phyloP scores from a whole-genome alignment of 2,888 invertebrate species.

The Leuctra nigra region DNA sequence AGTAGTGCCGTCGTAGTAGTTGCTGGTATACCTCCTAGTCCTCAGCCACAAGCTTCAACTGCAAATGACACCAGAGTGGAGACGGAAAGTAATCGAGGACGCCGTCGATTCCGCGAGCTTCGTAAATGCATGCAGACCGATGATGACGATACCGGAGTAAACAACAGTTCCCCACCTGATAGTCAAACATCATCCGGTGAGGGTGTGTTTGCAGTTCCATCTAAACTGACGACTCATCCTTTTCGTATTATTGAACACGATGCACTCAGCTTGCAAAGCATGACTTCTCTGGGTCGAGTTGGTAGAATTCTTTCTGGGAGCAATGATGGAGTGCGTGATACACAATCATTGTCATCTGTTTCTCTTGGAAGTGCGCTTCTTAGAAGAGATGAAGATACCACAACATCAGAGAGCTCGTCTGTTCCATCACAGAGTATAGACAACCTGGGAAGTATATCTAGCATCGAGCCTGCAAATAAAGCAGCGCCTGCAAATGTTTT shows the following conservation, averaged over 20 bases:
- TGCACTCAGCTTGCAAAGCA: conserved; percentile 79
- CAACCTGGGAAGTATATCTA: neutral
- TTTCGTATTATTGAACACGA: conserved; percentile 84
- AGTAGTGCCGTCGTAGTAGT: neutral
- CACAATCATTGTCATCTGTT: conserved; percentile 17
- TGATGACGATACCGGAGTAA: conserved; percentile 63
- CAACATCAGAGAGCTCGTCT: conserved; percentile 26
- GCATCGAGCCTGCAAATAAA: neutral
- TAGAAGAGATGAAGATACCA: conserved; percentile 25
- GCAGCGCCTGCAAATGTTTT: neutral
- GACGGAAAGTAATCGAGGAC: conserved; percentile 40
- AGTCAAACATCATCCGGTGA: conserved; percentile 74
- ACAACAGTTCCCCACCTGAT: conserved; percentile 62
- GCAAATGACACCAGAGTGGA: neutral
- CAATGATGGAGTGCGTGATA: conserved; percentile 24
- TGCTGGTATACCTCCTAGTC: neutral
- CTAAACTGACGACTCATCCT: conserved; percentile 63
- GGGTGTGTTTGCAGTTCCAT: conserved; percentile 59
- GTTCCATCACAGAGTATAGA: conserved; percentile 26
- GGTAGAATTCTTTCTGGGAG: conserved; percentile 69
- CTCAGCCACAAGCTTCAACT: neutral
- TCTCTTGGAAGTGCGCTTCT: conserved; percentile 7
- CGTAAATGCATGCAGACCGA: conserved; percentile 82
- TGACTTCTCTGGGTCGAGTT: conserved; percentile 79
- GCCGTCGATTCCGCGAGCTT: conserved; percentile 74